phyloP scores from a whole-genome alignment of 1,140 invertebrate genomes.

The Achroia grisella region DNA sequence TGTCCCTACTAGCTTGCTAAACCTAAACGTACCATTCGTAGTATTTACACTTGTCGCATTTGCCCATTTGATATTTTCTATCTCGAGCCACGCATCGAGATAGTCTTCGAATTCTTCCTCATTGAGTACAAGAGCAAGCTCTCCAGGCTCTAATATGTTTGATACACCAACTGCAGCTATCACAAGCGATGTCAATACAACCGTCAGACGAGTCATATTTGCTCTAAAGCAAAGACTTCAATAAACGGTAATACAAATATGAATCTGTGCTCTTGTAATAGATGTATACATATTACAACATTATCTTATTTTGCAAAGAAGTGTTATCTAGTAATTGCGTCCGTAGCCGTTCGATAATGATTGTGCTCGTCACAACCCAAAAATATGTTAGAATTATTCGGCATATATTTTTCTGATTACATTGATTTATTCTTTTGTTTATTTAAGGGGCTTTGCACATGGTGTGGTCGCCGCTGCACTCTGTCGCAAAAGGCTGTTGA shows the following conservation, averaged over 20 bases:
- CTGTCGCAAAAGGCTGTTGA: too few species aligned
- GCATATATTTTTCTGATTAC: too few species aligned
- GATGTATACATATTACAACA: too few species aligned
- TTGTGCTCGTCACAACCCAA: too few species aligned
- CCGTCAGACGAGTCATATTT: not conserved
- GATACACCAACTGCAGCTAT: slow-evolving; percentile 11
- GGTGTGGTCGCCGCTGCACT: too few species aligned
- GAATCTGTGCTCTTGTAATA: not conserved
- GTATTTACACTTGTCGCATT: slow-evolving; percentile 19
- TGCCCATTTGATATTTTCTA: slow-evolving; percentile 29
- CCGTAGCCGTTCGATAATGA: too few species aligned
- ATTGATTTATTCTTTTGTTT: too few species aligned
- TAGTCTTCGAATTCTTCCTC: slow-evolving; percentile 64
- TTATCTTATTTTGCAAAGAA: too few species aligned
- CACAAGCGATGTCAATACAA: not conserved
- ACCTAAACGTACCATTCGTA: slow-evolving; percentile 39
- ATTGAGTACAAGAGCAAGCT: slow-evolving; percentile 34
- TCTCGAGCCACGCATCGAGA: slow-evolving; percentile 44
- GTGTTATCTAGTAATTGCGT: too few species aligned
- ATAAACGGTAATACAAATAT: not conserved
- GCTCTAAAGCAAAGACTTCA: not conserved
- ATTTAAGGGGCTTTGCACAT: too few species aligned
- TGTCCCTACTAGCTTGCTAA: too few species aligned
- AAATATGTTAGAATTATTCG: too few species aligned
- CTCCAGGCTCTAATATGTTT: slow-evolving; percentile 25